Conservation (phyloP, 64 coral and sea anemone species). For the Stichodactyla helianthus region DNA sequence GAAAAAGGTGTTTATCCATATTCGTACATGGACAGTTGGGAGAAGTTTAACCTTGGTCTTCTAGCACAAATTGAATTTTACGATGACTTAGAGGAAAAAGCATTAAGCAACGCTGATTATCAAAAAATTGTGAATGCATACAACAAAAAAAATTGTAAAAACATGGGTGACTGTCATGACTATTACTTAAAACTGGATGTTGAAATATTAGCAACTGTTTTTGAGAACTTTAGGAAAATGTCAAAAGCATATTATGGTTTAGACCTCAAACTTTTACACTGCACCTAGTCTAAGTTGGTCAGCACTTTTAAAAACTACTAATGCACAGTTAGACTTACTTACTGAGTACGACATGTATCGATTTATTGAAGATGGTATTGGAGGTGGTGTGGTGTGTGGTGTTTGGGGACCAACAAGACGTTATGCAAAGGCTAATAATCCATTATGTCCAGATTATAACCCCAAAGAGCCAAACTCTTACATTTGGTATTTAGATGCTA, state of each 20-base stretch:
- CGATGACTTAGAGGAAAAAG: too few species aligned
- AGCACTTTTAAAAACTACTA: constrained; percentile 31
- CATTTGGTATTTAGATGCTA: constrained; percentile 6
- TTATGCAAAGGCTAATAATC: constrained; percentile 43
- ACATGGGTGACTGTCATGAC: too few species aligned
- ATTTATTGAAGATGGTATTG: constrained; percentile 27
- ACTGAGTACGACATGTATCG: constrained; percentile 20
- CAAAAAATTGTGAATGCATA: too few species aligned
- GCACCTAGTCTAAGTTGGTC: constrained; percentile 11
- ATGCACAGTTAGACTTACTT: constrained; percentile 13
- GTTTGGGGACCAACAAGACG: background rate
- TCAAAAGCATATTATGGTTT: constrained; percentile 1
- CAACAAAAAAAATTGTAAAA: too few species aligned
- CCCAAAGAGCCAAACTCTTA: background rate
- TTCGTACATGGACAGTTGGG: too few species aligned
- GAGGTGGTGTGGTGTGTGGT: too few species aligned
- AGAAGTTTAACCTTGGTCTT: too few species aligned
- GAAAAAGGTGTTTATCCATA: too few species aligned
- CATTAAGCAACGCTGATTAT: too few species aligned
- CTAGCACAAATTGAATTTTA: too few species aligned
- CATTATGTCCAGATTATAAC: constrained; percentile 12
- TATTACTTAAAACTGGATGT: constrained; percentile 25
- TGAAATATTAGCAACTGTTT: background rate
- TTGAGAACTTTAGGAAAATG: too few species aligned
- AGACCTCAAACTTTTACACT: constrained; percentile 12